Conservation (phyloP, 2,888 invertebrate genomes). For the Ferdinandea cuprea region DNA sequence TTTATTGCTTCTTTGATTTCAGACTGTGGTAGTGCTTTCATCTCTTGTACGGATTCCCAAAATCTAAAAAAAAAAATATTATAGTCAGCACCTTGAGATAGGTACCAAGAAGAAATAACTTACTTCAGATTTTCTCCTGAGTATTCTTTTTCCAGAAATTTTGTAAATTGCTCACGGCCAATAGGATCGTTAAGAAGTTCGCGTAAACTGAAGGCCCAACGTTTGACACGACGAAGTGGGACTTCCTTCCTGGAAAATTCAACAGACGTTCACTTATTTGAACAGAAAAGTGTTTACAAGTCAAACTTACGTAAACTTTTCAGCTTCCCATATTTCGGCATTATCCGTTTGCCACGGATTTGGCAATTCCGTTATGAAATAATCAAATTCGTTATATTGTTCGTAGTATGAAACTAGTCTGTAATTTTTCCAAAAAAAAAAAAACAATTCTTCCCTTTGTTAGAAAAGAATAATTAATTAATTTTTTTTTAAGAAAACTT, state of each 20-base stretch:
- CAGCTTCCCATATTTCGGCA: constrained; percentile 98
- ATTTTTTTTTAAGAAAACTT: constrained; percentile 82
- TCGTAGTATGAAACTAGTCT: constrained; percentile 96
- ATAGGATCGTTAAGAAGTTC: constrained; percentile 97
- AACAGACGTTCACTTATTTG: background rate
- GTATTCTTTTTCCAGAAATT: constrained; percentile 98
- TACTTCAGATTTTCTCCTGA: constrained; percentile 99
- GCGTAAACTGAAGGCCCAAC: constrained; percentile 98
- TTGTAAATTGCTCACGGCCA: constrained; percentile 97
- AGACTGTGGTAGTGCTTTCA: constrained; percentile 94
- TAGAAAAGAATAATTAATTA: background rate
- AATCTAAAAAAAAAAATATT: constrained; percentile 86
- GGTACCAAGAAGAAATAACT: constrained; percentile 78
- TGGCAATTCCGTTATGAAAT: constrained; percentile 96
- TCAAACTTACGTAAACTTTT: constrained; percentile 90
- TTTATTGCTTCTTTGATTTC: constrained; percentile 92
- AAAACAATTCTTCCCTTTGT: background rate
- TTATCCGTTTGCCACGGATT: constrained; percentile 99
- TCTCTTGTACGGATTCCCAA: constrained; percentile 96
- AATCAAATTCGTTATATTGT: constrained; percentile 98
- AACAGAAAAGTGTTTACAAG: background rate
- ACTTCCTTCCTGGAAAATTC: constrained; percentile 90
- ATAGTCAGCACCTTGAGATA: constrained; percentile 1
- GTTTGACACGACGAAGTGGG: constrained; percentile 94
- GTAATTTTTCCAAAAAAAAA: constrained; percentile 70